A percentile compares a stretch with the other conserved stretches of the same genome.
phyloP scores from a whole-genome alignment of 1,140 invertebrate species.

The Lysiphlebus fabarum region DNA sequence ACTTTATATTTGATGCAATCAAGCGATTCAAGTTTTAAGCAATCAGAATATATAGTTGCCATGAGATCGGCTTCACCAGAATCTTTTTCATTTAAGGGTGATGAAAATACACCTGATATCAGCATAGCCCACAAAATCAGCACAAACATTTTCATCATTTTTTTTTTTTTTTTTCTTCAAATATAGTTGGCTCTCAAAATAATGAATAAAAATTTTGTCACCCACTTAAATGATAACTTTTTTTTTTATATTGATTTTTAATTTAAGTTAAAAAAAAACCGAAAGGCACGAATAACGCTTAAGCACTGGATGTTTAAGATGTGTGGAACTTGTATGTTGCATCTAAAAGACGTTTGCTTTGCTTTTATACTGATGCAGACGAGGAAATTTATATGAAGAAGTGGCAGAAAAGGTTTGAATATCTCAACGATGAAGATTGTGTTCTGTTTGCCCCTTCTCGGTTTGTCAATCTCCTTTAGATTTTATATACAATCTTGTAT shows the following conservation, averaged over 20 bases:
- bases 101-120: slow-evolving; percentile 55
- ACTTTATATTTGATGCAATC: slow-evolving; percentile 81
- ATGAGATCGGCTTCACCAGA: slow-evolving; percentile 69
- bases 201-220: slow-evolving; percentile 10
- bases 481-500: no score
- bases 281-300: slow-evolving; percentile 28
- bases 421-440: slow-evolving; percentile 30
- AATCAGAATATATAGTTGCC: slow-evolving; percentile 72
- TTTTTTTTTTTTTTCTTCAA: slow-evolving; percentile 20
- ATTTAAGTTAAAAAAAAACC: background rate
- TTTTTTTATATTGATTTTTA: slow-evolving; percentile 8
- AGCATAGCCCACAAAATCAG: slow-evolving; percentile 42
- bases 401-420: slow-evolving; percentile 26
- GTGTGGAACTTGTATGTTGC: slow-evolving; percentile 51
- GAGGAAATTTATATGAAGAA: slow-evolving; percentile 43
- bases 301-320: slow-evolving; percentile 36
- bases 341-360: slow-evolving; percentile 55
- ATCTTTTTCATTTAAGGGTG: slow-evolving; percentile 66
- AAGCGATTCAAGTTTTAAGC: slow-evolving; percentile 73
- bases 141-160: slow-evolving; percentile 32
- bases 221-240: background rate
- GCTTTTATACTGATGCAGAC: slow-evolving; percentile 54
- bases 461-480: slow-evolving; percentile 13
- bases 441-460: slow-evolving; percentile 23
- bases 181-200: slow-evolving; percentile 13